Conservation (phyloP, 2,113 vertebrate species). For the Chamaetylas fuelleborni region DNA sequence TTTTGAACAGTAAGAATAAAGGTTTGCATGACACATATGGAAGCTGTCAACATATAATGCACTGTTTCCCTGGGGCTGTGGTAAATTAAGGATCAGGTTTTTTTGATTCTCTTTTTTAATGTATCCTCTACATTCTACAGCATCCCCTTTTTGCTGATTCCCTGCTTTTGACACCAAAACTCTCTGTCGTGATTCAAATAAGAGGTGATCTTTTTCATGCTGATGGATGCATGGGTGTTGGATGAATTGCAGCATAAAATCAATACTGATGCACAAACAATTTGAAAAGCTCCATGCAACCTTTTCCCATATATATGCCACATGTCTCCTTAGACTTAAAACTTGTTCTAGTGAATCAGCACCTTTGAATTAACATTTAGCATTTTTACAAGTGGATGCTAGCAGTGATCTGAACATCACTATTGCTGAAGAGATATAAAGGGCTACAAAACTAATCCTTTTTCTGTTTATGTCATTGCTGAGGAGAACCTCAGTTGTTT, state of each 20-base stretch:
- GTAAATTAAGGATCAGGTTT: conserved; percentile 43
- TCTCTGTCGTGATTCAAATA: background rate
- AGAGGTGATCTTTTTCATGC: conserved; percentile 33
- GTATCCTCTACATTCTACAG: conserved; percentile 5
- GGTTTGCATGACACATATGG: conserved; percentile 66
- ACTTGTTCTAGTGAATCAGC: conserved; percentile 1
- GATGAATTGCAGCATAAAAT: conserved; percentile 35
- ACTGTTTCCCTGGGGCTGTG: conserved; percentile 24
- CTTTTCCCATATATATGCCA: conserved; percentile 5
- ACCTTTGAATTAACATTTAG: conserved; percentile 22
- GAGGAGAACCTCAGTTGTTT: background rate
- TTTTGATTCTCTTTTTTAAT: conserved; percentile 34
- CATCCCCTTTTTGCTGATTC: background rate
- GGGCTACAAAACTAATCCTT: background rate
- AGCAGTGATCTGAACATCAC: background rate
- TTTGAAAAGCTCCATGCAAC: background rate
- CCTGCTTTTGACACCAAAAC: conserved; percentile 31
- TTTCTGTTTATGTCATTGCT: background rate
- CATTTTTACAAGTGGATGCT: conserved; percentile 17
- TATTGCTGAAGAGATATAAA: background rate
- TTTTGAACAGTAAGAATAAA: conserved; percentile 59
- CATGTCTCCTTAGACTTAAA: background rate
- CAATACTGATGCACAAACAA: conserved; percentile 39
- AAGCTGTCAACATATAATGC: conserved; percentile 67
- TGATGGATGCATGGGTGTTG: background rate